Base-by-base conservation (phyloP, 1,140 invertebrate species). In the Apis dorsata region DNA sequence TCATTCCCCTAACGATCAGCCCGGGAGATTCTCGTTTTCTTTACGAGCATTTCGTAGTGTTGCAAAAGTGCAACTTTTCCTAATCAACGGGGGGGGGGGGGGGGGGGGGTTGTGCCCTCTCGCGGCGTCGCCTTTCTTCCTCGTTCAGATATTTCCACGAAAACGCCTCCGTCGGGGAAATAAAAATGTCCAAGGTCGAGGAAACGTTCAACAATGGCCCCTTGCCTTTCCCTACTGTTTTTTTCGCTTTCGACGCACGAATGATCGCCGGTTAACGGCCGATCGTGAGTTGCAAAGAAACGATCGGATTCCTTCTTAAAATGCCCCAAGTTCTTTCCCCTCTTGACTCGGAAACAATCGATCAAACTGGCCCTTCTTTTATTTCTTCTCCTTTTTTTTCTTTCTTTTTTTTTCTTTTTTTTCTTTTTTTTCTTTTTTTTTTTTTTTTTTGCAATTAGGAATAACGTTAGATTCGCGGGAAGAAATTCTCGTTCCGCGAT, bases 71-170 rank as follows among this genome's bases (percentile, higher is more conserved):
- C 72, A 49, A 83, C 82, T 85, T 86, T 86, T 74, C 74, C 78
- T 83, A 85, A 88, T 88, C 79, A 82, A 66, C 70, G 66, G 63
- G 69, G 74, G 74, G 77, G 60, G 66, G 74, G 77, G 60, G 66
- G n/a, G 66, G 63, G 69, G 74, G 74, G 77, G 60, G 66, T 63
- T 10, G 19, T 49, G 79, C 71, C 34, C 34, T 44, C 5, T 44
- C 34, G 34, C 34, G 34, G 86, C 86, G 75, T 57, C 70, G 70
- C 79, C 75, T 77, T 81, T 85, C 84, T 83, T 85, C 79, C 84
- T 78, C 84, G 74, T 85, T 87, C 82, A 88, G 77, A 77, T 84
- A 85, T 87, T 85, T 74, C 66, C 19, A 55, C 11, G 81, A 24
- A 79, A 59, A 34, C 49, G 70, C 8, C 12, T 44, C 17, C 17